These are phyloP conservation scores for Montipora foliosa DNA, from an alignment of 64 coral and sea anemone genomes.

Conservation along the genomic window DNA sequence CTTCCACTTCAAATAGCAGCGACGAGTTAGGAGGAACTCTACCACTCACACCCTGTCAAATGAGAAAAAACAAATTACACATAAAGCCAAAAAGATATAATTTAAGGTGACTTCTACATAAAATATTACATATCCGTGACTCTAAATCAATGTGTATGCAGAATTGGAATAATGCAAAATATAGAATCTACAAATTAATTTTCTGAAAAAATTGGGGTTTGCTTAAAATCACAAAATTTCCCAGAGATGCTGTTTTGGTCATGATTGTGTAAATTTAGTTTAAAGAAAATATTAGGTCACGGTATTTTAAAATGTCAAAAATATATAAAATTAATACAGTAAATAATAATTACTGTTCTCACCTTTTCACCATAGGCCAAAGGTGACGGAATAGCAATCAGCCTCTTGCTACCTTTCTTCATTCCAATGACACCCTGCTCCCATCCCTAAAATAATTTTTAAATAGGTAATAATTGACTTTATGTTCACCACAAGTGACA, in stretches of 20 bases:
- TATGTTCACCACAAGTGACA: background rate
- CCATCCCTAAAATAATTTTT: constrained; percentile 74
- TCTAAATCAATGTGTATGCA: too few relatives aligned
- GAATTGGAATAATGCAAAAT: too few relatives aligned
- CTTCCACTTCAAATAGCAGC: constrained; percentile 95
- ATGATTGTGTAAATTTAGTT: too few relatives aligned
- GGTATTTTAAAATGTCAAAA: too few relatives aligned
- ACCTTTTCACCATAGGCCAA: constrained; percentile 99
- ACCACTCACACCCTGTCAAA: constrained; percentile 71
- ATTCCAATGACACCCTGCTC: constrained; percentile 97
- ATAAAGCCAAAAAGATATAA: background rate
- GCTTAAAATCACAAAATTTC: too few relatives aligned
- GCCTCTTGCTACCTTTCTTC: constrained; percentile 88
- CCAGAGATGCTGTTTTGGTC: too few relatives aligned
- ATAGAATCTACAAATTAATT: too few relatives aligned
- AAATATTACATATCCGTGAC: too few relatives aligned
- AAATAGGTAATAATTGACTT: background rate
- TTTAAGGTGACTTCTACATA: too few relatives aligned
- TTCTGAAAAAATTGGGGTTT: too few relatives aligned
- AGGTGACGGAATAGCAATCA: constrained; percentile 89
- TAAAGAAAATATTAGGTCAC: too few relatives aligned
- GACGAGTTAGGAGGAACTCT: constrained; percentile 86
- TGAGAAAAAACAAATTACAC: background rate
- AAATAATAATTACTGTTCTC: background rate
- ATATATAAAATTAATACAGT: too few relatives aligned